phyloP scores from a whole-genome alignment of 2,113 vertebrate species.

The Gymnocephalus cernua region DNA sequence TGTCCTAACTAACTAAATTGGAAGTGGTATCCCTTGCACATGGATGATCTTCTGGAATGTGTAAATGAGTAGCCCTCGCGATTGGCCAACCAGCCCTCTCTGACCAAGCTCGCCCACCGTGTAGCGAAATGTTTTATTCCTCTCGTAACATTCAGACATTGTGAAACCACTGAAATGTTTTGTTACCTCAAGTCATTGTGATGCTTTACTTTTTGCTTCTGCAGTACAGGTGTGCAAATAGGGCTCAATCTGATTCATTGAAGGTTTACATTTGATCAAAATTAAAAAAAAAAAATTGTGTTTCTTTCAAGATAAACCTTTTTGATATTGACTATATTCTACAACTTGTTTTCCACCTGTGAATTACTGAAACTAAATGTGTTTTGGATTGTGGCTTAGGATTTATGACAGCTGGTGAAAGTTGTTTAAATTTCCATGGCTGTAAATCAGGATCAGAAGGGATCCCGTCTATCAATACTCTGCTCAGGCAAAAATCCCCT shows the following conservation, averaged over 20 bases:
- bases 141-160: constrained; percentile 29
- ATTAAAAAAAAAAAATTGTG: too few relatives aligned
- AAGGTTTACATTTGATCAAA: neutral
- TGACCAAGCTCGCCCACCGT: constrained; percentile 63
- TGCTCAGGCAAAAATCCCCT: constrained; percentile 39
- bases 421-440: constrained; percentile 64
- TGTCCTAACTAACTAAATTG: constrained; percentile 80
- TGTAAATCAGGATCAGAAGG: constrained; percentile 67
- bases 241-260: neutral
- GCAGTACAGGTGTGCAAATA: constrained; percentile 6
- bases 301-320: neutral
- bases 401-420: constrained; percentile 53
- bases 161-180: constrained; percentile 36
- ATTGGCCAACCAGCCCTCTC: constrained; percentile 69
- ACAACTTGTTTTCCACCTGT: constrained; percentile 2
- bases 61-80: constrained; percentile 81
- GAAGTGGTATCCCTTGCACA: constrained; percentile 80
- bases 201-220: neutral
- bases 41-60: constrained; percentile 82
- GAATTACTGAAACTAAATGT: constrained; percentile 33
- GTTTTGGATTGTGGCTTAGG: constrained; percentile 39
- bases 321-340: neutral
- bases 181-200: neutral
- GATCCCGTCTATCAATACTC: constrained; percentile 57
- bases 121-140: constrained; percentile 42